Evolutionary conservation across 2,113 vertebrate genomes (phyloP).

Genomic region (Tapirus terrestris): DNA sequence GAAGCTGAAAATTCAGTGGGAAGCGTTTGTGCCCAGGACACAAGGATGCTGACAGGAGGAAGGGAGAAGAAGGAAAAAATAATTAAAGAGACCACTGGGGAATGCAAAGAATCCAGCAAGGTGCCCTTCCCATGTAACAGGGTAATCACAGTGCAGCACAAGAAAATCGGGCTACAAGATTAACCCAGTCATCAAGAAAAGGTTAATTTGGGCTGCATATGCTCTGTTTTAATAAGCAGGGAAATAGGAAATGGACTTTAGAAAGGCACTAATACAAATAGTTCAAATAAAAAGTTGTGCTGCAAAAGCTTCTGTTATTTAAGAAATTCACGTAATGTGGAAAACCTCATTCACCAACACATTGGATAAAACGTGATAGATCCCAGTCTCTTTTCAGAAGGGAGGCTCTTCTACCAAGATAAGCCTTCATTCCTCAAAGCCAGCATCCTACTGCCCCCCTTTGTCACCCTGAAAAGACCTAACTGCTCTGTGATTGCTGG

Average conservation of each 20-base stretch:
- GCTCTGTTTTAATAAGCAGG: constrained; percentile 34
- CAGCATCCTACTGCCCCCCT: background rate
- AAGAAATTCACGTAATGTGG: background rate
- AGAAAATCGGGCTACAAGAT: background rate
- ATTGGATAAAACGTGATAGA: background rate
- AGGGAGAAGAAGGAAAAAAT: background rate
- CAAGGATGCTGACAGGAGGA: background rate
- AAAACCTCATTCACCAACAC: background rate
- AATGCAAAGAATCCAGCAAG: background rate
- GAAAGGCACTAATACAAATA: constrained; percentile 3
- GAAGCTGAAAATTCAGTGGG: background rate
- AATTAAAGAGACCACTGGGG: background rate
- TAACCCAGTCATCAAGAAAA: constrained; percentile 54
- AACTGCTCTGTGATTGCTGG: background rate
- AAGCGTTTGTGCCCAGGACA: background rate
- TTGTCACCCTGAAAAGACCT: background rate
- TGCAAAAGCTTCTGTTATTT: background rate
- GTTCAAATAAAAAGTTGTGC: background rate
- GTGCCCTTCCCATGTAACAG: background rate
- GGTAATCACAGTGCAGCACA: background rate
- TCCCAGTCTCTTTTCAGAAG: background rate
- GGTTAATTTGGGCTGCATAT: constrained; percentile 26
- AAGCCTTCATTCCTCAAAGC: background rate
- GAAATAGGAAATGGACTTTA: constrained; percentile 42
- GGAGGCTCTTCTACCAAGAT: background rate